These are phyloP conservation scores for Drosophila parabipectinata DNA, from an alignment of 1,140 invertebrate genomes.

Conservation along the genomic window DNA sequence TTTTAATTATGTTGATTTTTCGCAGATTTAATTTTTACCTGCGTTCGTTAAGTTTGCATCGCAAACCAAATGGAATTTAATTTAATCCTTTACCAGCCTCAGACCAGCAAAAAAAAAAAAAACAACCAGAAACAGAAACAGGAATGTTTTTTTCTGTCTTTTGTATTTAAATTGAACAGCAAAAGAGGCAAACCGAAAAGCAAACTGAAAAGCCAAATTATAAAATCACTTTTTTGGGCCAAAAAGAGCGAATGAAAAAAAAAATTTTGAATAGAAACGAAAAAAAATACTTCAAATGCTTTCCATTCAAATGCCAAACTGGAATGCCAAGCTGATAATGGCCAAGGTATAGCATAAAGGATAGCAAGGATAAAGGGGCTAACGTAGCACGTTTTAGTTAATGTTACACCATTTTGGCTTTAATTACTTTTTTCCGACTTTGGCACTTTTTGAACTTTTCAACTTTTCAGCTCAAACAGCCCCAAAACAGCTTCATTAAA, in stretches of 20 bases:
- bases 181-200: slow-evolving; percentile 23
- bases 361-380: no score
- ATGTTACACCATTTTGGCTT: slow-evolving; percentile 75
- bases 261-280: background rate
- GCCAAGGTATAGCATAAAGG: background rate
- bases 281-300: slow-evolving; percentile 56
- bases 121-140: slow-evolving; percentile 31
- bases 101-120: slow-evolving; percentile 52
- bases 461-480: slow-evolving; percentile 19
- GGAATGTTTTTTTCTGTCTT: slow-evolving; percentile 2
- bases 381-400: slow-evolving; percentile 62
- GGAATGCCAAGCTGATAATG: slow-evolving; percentile 2
- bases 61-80: slow-evolving; percentile 72
- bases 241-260: slow-evolving; percentile 4
- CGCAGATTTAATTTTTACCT: slow-evolving; percentile 71
- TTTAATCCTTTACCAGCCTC: slow-evolving; percentile 62
- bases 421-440: slow-evolving; percentile 67
- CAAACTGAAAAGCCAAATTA: slow-evolving; percentile 28
- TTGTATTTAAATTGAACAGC: slow-evolving; percentile 35
- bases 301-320: slow-evolving; percentile 48
- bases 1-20: slow-evolving; percentile 80
- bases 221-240: slow-evolving; percentile 49
- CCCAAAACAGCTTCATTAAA: slow-evolving; percentile 65
- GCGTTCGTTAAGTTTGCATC: slow-evolving; percentile 33
- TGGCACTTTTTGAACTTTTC: slow-evolving; percentile 9